phyloP scores from a whole-genome alignment of 2,797 vertebrate genomes.

The Thamnophis elegans region DNA sequence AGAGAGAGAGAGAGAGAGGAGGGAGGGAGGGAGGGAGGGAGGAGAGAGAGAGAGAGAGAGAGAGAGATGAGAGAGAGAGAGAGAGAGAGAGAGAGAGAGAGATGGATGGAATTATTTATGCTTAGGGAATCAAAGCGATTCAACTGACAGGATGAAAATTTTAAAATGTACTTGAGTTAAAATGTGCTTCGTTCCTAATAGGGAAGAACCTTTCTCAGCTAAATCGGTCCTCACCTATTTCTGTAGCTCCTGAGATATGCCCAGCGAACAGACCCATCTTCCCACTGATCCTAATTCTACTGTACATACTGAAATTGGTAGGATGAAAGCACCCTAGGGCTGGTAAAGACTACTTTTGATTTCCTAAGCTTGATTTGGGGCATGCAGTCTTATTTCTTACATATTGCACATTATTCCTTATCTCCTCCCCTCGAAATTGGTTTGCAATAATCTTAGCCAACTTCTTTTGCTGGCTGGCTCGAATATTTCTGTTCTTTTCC shows the following conservation, averaged over 20 bases:
- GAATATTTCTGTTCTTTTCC: conserved; percentile 3
- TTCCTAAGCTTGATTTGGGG: background rate
- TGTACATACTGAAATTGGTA: background rate
- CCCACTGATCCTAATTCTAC: background rate
- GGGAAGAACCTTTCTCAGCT: background rate
- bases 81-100: background rate
- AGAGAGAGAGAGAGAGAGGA: no score
- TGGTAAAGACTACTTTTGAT: background rate
- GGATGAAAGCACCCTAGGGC: background rate
- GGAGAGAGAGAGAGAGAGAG: background rate
- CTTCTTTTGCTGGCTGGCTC: background rate
- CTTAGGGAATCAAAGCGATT: background rate
- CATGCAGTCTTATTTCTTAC: background rate
- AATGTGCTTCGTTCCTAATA: background rate
- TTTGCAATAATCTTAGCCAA: background rate
- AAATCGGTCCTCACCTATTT: background rate
- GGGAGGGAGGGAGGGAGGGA: no score
- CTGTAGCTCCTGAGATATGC: no score
- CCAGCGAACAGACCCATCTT: background rate
- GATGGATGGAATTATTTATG: background rate
- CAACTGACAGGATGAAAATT: background rate
- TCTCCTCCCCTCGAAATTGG: background rate
- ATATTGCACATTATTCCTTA: background rate
- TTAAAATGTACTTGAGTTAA: background rate
- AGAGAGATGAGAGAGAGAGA: no score